A percentile compares a stretch with the other conserved stretches of the same genome.
These are phyloP conservation scores for Echinometra lucunter DNA, from an alignment of 53 echinoderm and acorn worm genomes.

Conservation along the genomic window DNA sequence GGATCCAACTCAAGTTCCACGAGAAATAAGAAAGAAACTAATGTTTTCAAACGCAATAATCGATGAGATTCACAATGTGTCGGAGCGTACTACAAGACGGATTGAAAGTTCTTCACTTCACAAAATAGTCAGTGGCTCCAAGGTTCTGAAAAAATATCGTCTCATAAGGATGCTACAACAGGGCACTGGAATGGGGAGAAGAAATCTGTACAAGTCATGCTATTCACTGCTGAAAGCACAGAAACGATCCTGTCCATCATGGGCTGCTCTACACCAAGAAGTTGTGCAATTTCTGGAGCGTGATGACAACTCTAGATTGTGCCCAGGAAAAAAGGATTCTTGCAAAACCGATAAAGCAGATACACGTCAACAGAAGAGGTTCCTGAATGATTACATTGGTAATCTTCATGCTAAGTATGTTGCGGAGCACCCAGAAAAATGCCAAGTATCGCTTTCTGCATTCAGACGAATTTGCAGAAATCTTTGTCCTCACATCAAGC, in stretches of 20 bases:
- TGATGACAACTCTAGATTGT: slow-evolving; percentile 68
- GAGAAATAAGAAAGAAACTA: slow-evolving; percentile 50
- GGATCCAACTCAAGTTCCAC: background rate
- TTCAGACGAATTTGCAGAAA: slow-evolving; percentile 60
- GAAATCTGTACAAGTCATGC: slow-evolving; percentile 20
- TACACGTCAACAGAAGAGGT: slow-evolving; percentile 60
- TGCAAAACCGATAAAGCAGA: slow-evolving; percentile 38
- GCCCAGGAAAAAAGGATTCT: slow-evolving; percentile 67
- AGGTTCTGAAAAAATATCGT: slow-evolving; percentile 63
- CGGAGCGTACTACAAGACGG: background rate
- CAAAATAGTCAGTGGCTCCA: slow-evolving; percentile 29
- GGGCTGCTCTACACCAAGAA: slow-evolving; percentile 65
- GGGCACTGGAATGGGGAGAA: slow-evolving; percentile 54
- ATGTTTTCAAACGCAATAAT: slow-evolving; percentile 42
- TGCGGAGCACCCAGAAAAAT: slow-evolving; percentile 68
- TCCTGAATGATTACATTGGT: slow-evolving; percentile 64
- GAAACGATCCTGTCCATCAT: slow-evolving; percentile 10
- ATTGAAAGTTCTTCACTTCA: slow-evolving; percentile 12
- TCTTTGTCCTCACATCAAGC: slow-evolving; percentile 64
- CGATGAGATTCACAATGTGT: slow-evolving; percentile 14
- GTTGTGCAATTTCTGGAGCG: slow-evolving; percentile 62
- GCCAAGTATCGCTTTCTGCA: slow-evolving; percentile 68
- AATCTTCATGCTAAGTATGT: slow-evolving; percentile 63
- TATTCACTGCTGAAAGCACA: background rate
- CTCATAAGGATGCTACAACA: slow-evolving; percentile 3